Conservation (phyloP, 2,888 invertebrate genomes). For the Formica aserva region DNA sequence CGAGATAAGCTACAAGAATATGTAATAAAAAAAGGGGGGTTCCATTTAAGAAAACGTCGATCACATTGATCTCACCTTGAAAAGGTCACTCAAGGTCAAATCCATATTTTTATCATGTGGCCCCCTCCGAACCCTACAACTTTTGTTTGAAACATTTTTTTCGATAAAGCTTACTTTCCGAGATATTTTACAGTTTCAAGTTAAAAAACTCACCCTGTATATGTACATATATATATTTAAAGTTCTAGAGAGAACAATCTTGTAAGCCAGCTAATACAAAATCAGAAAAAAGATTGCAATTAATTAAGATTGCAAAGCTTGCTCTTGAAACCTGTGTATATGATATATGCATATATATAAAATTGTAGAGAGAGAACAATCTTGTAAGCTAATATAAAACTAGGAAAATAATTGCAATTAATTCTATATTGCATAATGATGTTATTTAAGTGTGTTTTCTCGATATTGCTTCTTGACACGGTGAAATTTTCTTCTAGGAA, state of each 20-base stretch:
- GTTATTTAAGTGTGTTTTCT: background rate
- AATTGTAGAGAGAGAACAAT: background rate
- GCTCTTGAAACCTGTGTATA: too few species aligned
- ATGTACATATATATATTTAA: background rate
- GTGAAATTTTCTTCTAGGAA: slow-evolving; percentile 87
- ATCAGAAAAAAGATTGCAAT: background rate
- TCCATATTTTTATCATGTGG: too few species aligned
- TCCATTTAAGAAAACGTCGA: too few species aligned
- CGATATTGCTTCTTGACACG: background rate
- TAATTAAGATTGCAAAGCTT: background rate
- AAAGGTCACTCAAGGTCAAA: too few species aligned
- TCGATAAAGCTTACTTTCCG: too few species aligned
- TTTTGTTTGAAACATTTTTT: too few species aligned
- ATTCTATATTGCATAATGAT: background rate
- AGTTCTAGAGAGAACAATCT: background rate
- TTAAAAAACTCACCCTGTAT: too few species aligned
- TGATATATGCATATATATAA: background rate
- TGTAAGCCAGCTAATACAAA: background rate
- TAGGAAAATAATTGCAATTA: background rate
- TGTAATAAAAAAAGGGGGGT: too few species aligned
- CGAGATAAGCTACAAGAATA: too few species aligned
- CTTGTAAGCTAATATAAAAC: background rate
- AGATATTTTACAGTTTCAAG: too few species aligned
- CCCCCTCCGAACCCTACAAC: too few species aligned
- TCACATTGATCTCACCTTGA: too few species aligned